Conservation (phyloP, 1,140 invertebrate genomes). For the Apocrypta bakeri region DNA sequence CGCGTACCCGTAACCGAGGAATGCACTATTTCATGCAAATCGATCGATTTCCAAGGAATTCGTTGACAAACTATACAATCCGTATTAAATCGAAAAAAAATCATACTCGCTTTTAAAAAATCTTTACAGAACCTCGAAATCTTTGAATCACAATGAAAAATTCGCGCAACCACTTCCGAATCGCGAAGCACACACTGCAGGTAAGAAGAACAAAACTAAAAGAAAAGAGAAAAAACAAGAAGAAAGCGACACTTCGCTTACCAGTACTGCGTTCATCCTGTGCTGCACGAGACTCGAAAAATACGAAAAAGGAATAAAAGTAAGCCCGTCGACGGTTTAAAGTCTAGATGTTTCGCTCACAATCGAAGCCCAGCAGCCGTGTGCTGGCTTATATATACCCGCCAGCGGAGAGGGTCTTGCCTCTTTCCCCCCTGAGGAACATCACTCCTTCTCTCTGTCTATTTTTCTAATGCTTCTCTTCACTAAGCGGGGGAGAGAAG, state of each 20-base stretch:
- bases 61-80: too few species aligned
- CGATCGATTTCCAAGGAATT: too few species aligned
- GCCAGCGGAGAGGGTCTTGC: slow-evolving; percentile 8
- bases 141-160: neutral
- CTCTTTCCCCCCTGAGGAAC: slow-evolving; percentile 7
- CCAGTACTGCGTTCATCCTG: slow-evolving; percentile 48
- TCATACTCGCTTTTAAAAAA: too few species aligned
- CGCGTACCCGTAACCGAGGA: neutral
- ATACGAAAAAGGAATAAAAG: neutral
- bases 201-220: neutral
- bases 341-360: slow-evolving; percentile 28
- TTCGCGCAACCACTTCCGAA: slow-evolving; percentile 33
- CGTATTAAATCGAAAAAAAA: too few species aligned
- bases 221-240: neutral
- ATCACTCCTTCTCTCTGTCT: slow-evolving; percentile 9
- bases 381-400: slow-evolving; percentile 48
- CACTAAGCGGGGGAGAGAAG: slow-evolving; percentile 36
- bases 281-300: slow-evolving; percentile 8
- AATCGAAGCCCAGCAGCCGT: slow-evolving; percentile 48
- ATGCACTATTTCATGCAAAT: neutral
- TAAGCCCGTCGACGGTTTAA: neutral
- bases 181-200: slow-evolving; percentile 1
- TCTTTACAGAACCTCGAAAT: too few species aligned
- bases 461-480: neutral
- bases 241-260: slow-evolving; percentile 38